A percentile compares a stretch with the other conserved stretches of the same genome.
These are phyloP conservation scores for Saccopteryx leptura DNA, from an alignment of 2,113 vertebrate genomes.

Conservation along the genomic window DNA sequence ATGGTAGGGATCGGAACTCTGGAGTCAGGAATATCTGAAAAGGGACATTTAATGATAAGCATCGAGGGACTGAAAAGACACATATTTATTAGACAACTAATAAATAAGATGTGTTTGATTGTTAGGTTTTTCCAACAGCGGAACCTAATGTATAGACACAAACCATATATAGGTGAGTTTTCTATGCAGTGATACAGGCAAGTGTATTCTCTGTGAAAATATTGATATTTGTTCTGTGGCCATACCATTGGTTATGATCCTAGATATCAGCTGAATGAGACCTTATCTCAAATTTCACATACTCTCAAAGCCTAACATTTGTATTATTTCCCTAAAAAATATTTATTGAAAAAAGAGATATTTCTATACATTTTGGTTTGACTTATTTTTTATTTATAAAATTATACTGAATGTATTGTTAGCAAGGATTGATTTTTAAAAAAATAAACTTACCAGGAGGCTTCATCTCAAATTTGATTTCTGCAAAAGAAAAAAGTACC, in stretches of 20 bases:
- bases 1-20: conserved; percentile 90
- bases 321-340: not conserved
- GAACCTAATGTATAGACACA: not conserved
- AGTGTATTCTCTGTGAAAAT: not conserved
- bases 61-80: not conserved
- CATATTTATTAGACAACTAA: not conserved
- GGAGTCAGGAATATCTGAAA: conserved; percentile 93
- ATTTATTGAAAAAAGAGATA: not conserved
- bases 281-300: not conserved
- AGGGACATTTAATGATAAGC: conserved; percentile 16
- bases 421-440: not conserved
- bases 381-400: conserved; percentile 52
- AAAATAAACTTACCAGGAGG: conserved; percentile 93
- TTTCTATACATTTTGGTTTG: not conserved
- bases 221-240: not conserved
- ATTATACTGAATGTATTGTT: not conserved
- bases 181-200: not conserved
- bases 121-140: not conserved
- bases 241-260: not conserved
- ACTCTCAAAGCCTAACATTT: not conserved
- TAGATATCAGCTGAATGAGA: not conserved
- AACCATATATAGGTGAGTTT: not conserved
- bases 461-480: conserved; percentile 92
- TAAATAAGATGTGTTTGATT: not conserved
- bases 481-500: conserved; percentile 90